Conservation (phyloP, 2,888 invertebrate genomes). For the Palloptera scutellata region DNA sequence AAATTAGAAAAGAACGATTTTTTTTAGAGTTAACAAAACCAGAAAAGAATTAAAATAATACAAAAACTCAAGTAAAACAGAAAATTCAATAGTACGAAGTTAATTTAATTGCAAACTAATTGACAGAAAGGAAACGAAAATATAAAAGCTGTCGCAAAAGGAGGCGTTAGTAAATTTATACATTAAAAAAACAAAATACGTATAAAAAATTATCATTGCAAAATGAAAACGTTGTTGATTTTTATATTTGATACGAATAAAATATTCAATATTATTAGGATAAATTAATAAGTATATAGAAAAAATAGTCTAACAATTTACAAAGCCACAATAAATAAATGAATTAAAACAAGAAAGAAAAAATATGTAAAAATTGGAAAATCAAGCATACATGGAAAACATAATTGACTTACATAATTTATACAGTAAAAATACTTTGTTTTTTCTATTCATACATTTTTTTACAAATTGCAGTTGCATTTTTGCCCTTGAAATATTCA, state of each 20-base stretch:
- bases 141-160: conserved; percentile 29
- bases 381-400: conserved; percentile 3
- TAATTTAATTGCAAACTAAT: conserved; percentile 35
- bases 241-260: conserved; percentile 65
- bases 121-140: conserved; percentile 29
- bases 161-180: conserved; percentile 34
- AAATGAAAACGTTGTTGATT: conserved; percentile 62
- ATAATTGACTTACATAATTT: not conserved
- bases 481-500: no score
- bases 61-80: conserved; percentile 36
- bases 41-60: conserved; percentile 44
- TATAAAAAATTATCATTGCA: conserved; percentile 41
- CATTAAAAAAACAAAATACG: conserved; percentile 34
- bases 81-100: conserved; percentile 41
- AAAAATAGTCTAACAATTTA: no score
- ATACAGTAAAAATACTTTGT: not conserved
- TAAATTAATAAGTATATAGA: not conserved
- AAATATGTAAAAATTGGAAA: not conserved
- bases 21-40: conserved; percentile 60
- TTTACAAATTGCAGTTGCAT: no score
- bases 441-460: no score
- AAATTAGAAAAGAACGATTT: conserved; percentile 34
- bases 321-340: conserved; percentile 20
- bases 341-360: conserved; percentile 30
- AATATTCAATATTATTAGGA: conserved; percentile 38